Evolutionary conservation across 92 coral and sea anemone species (phyloP).

Genomic region (Plumapathes pennacea): DNA sequence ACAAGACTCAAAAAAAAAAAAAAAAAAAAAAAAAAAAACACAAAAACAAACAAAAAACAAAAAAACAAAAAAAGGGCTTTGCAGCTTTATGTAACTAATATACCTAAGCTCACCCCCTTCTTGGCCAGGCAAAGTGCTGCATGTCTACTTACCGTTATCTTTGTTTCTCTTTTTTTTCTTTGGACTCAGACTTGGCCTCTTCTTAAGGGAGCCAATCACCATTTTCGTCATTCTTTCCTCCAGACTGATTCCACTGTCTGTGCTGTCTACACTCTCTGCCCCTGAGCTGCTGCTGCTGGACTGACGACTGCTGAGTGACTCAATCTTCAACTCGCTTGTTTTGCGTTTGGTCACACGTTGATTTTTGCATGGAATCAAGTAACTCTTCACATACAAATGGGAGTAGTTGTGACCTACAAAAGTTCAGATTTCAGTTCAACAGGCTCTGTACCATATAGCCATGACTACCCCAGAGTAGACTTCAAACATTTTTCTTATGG

Average conservation of each 20-base stretch:
- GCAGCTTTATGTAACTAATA: no score
- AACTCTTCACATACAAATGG: conserved; percentile 77
- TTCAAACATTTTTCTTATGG: no score
- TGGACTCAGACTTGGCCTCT: conserved; percentile 59
- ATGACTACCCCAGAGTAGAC: no score
- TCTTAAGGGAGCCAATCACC: conserved; percentile 60
- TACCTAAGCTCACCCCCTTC: no score
- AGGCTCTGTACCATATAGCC: no score
- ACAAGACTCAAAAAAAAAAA: background rate
- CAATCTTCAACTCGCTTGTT: conserved; percentile 63
- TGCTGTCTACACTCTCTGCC: conserved; percentile 36
- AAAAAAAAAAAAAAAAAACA: background rate
- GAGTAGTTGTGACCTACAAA: conserved; percentile 69
- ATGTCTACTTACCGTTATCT: conserved; percentile 79
- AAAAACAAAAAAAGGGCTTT: no score
- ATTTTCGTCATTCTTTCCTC: conserved; percentile 46
- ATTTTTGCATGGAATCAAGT: conserved; percentile 73
- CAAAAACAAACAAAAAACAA: no score
- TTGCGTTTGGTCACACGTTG: conserved; percentile 79
- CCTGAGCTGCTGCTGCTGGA: conserved; percentile 53
- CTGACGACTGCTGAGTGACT: conserved; percentile 5
- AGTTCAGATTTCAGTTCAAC: no score
- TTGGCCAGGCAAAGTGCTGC: no score
- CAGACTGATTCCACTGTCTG: conserved; percentile 20
- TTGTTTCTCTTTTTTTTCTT: conserved; percentile 52